Evolutionary conservation across 1,140 invertebrate genomes (phyloP).

Genomic region (Heliothis subflexa): DNA sequence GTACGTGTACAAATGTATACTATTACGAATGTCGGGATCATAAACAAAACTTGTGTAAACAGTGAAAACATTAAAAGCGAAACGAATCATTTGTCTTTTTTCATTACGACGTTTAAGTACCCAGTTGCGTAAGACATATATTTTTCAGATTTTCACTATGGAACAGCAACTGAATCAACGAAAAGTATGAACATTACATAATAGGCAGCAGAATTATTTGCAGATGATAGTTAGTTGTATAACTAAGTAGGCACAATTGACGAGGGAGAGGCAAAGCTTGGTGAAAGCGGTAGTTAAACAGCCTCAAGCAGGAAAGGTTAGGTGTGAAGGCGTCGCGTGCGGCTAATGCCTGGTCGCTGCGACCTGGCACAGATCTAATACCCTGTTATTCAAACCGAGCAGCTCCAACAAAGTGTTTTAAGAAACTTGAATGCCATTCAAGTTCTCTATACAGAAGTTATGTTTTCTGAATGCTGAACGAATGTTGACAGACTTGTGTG

Average conservation of each 20-base stretch:
- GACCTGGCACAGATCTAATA: slow-evolving; percentile 37
- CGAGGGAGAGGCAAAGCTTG: not conserved
- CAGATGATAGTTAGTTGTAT: not conserved
- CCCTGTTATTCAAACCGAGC: slow-evolving; percentile 22
- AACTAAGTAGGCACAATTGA: not conserved
- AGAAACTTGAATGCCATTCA: slow-evolving; percentile 21
- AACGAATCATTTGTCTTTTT: slow-evolving; percentile 35
- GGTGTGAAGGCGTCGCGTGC: slow-evolving; percentile 37
- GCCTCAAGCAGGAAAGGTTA: slow-evolving; percentile 24
- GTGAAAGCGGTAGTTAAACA: slow-evolving; percentile 24
- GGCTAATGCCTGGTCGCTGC: slow-evolving; percentile 22
- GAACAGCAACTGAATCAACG: slow-evolving; percentile 13
- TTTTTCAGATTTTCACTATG: not conserved
- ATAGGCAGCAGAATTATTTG: not conserved
- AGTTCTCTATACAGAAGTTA: slow-evolving; percentile 11
- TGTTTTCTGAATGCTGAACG: not conserved
- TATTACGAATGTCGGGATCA: not conserved
- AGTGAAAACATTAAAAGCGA: slow-evolving; percentile 6
- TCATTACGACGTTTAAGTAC: not conserved
- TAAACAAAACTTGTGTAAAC: slow-evolving; percentile 9
- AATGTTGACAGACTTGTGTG: slow-evolving; percentile 3
- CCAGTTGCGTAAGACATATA: slow-evolving; percentile 1
- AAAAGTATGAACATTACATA: not conserved
- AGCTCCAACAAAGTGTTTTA: slow-evolving; percentile 6
- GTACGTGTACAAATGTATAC: not conserved